Conservation (phyloP, 2,888 invertebrate genomes). For the Micoletzkya japonica region DNA sequence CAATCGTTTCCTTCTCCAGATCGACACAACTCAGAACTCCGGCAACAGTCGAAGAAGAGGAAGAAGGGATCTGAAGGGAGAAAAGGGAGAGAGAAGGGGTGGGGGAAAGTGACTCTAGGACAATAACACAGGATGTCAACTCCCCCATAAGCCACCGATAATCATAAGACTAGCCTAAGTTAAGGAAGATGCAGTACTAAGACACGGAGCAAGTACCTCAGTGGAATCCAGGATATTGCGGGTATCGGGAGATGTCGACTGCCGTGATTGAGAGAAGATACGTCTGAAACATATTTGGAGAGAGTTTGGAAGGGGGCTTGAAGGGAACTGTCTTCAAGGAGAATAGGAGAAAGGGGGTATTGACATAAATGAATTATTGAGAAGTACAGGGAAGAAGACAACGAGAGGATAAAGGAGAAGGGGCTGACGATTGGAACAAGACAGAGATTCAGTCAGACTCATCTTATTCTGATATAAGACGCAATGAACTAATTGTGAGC, state of each 20-base stretch:
- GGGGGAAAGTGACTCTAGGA: not conserved
- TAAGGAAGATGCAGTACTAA: too few relatives aligned
- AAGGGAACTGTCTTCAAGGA: not conserved
- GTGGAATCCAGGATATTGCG: too few relatives aligned
- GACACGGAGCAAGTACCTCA: too few relatives aligned
- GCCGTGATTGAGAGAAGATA: too few relatives aligned
- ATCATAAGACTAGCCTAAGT: too few relatives aligned
- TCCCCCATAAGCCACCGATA: too few relatives aligned
- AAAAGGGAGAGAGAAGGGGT: conserved; percentile 9
- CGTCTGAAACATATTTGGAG: too few relatives aligned
- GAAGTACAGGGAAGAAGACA: not conserved
- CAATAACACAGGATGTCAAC: too few relatives aligned
- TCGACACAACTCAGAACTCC: not conserved
- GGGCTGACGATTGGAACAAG: not conserved
- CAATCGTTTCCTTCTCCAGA: not conserved
- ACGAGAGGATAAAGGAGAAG: not conserved
- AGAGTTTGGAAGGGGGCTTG: not conserved
- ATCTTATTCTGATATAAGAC: too few relatives aligned
- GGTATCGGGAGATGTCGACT: too few relatives aligned
- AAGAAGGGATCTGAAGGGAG: not conserved
- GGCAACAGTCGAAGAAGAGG: not conserved
- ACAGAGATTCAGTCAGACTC: not conserved
- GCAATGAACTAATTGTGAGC: too few relatives aligned
- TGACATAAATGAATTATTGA: not conserved
- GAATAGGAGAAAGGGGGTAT: not conserved